A percentile compares a stretch with the other conserved stretches of the same genome.
Evolutionary conservation across 2,888 invertebrate genomes (phyloP).

Genomic region (Hoplodrina ambigua): DNA sequence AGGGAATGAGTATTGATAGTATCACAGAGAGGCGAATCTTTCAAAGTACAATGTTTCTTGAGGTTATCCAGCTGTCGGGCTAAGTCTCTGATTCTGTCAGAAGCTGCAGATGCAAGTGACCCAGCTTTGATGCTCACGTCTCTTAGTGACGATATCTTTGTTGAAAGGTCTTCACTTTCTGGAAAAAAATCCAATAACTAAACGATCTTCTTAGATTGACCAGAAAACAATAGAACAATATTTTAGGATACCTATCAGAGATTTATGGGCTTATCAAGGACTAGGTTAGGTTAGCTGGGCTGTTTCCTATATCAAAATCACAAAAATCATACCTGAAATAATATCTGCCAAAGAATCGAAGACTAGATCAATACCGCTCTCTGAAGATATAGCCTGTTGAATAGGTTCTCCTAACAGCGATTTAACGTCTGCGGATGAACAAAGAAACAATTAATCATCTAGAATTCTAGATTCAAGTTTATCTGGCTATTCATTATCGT

Average conservation of each 20-base stretch:
- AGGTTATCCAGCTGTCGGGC: constrained; percentile 90
- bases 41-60: constrained; percentile 92
- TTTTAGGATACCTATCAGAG: no score
- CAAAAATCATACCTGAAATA: constrained; percentile 90
- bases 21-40: constrained; percentile 94
- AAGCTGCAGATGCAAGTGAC: constrained; percentile 88
- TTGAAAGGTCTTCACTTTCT: constrained; percentile 91
- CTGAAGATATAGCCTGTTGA: constrained; percentile 93
- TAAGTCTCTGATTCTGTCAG: constrained; percentile 91
- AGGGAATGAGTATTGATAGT: constrained; percentile 93
- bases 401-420: constrained; percentile 94
- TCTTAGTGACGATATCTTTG: constrained; percentile 89
- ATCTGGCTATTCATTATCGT: constrained; percentile 29
- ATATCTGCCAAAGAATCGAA: constrained; percentile 93
- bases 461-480: constrained; percentile 1
- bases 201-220: neutral
- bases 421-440: constrained; percentile 91
- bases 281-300: no score
- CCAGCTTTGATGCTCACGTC: constrained; percentile 90
- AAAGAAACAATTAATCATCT: constrained; percentile 32
- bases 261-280: no score
- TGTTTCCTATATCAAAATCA: no score
- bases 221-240: neutral
- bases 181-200: constrained; percentile 40
- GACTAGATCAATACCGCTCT: constrained; percentile 94